Percentiles rank a stretch among this genome's conserved stretches.
phyloP scores from a whole-genome alignment of 2,113 vertebrate genomes.

The Megaleporinus macrocephalus region DNA sequence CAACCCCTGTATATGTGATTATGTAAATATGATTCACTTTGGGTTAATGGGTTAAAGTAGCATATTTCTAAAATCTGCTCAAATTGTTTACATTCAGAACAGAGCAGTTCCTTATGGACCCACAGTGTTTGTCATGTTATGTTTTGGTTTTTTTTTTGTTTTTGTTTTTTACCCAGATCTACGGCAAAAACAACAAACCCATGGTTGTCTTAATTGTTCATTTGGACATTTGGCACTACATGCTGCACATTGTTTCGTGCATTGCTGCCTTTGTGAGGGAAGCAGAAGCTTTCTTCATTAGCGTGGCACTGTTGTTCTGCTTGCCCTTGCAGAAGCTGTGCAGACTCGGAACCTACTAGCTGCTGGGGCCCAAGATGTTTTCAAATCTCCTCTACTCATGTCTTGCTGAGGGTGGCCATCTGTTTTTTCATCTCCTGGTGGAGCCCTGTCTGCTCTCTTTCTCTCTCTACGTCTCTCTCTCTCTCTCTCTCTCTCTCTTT shows the following conservation, averaged over 20 bases:
- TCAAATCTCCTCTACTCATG: conserved; percentile 73
- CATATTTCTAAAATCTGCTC: no score
- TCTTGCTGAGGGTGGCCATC: conserved; percentile 78
- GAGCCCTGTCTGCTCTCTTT: conserved; percentile 56
- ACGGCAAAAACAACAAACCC: background rate
- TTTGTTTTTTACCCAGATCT: background rate
- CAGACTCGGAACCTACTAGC: conserved; percentile 55
- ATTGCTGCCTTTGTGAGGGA: background rate
- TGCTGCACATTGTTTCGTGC: background rate
- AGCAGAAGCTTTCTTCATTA: conserved; percentile 23
- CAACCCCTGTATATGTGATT: no score
- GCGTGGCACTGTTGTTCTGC: conserved; percentile 51
- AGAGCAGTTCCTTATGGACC: no score
- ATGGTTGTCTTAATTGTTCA: conserved; percentile 10
- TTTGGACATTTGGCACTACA: conserved; percentile 28
- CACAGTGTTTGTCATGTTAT: background rate
- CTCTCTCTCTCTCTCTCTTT: conserved; percentile 16
- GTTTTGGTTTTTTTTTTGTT: no score
- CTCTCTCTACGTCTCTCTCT: conserved; percentile 28
- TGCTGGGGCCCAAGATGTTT: conserved; percentile 77
- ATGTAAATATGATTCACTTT: no score
- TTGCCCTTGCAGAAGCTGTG: conserved; percentile 51
- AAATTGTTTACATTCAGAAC: no score
- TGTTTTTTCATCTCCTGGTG: conserved; percentile 73
- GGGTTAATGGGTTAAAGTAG: no score